Percentiles rank a stretch among this genome's conserved stretches.
These are phyloP conservation scores for Sebastes wilsoni DNA, from an alignment of 2,797 vertebrate species.

Conservation along the genomic window DNA sequence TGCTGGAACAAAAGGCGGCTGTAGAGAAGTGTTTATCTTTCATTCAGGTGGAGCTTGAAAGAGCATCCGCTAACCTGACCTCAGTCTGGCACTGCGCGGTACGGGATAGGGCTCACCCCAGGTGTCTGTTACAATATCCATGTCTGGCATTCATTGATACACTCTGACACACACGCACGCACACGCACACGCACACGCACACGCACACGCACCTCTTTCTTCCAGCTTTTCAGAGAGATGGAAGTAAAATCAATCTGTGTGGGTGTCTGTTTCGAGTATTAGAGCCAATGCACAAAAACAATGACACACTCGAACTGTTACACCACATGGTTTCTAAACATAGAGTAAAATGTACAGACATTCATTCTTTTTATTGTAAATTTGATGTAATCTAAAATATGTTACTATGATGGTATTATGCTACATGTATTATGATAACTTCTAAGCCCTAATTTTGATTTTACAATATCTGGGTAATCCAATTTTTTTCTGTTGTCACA, in stretches of 20 bases:
- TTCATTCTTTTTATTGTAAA: neutral
- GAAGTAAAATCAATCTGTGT: slow-evolving; percentile 24
- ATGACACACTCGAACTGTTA: slow-evolving; percentile 1
- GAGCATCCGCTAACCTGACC: slow-evolving; percentile 65
- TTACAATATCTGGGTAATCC: neutral
- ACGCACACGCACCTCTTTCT: neutral
- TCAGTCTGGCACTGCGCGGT: slow-evolving; percentile 8
- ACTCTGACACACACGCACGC: neutral
- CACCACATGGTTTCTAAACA: neutral
- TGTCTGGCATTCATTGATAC: slow-evolving; percentile 61
- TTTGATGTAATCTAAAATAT: neutral
- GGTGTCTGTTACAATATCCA: slow-evolving; percentile 75
- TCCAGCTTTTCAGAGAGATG: slow-evolving; percentile 21
- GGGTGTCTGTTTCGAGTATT: slow-evolving; percentile 24
- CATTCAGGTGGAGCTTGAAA: slow-evolving; percentile 74
- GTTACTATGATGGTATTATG: neutral
- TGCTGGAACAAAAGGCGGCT: slow-evolving; percentile 58
- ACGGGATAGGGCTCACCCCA: slow-evolving; percentile 39
- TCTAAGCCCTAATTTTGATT: neutral
- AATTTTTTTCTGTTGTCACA: neutral
- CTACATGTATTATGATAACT: neutral
- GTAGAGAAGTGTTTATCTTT: slow-evolving; percentile 72
- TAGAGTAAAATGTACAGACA: neutral
- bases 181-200: neutral
- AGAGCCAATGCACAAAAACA: neutral